Evolutionary conservation across 2,113 vertebrate species (phyloP), one percentile per base, ranked within the genome.

Genomic region (Heloderma charlesbogerti): DNA sequence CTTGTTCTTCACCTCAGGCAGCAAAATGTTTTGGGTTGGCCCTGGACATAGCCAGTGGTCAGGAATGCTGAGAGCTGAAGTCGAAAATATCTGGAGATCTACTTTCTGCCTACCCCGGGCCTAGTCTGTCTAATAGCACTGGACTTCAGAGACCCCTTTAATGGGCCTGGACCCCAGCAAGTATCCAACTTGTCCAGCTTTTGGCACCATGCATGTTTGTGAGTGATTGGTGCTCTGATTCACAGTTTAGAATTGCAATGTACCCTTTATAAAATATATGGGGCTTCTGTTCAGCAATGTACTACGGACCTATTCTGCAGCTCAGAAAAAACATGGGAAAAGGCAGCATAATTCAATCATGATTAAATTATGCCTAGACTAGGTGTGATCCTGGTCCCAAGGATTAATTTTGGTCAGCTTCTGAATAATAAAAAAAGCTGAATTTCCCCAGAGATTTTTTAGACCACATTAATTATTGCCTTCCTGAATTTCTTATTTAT

Each of bases 391-490:
- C 37, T 40, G 12, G 13, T 27, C 10, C 12, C 45, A 29, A 4
- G 37, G 13, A 86, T 34, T 90, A 86, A 85, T 86, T 69, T 57
- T 27, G 27, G 6, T 18, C 79, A 60, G 63, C 45, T 54, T 81
- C 31, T 60, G 75, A 72, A 86, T 80, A n/a, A 25, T 1, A 40
- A 72, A 22, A 88, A 48, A 27, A n/a, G 29, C 31, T 6, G 20
- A 37, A 5, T 84, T 77, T 45, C 51, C 51, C 72, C 40, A 25
- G 3, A 54, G 60, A 16, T 43, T 74, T 29, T n/a, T 40, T 16
- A n/a, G 69, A 27, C 57, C 40, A 37, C 72, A 78, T 90, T 82
- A 82, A 89, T 89, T 90, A 90, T 90, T 77, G 72, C 57, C 43
- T 78, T 27, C 43, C 31, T 37, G 72, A 67, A 90, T 84, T 66